phyloP scores from a whole-genome alignment of 2,888 invertebrate genomes.

The Stenodera caucasica region DNA sequence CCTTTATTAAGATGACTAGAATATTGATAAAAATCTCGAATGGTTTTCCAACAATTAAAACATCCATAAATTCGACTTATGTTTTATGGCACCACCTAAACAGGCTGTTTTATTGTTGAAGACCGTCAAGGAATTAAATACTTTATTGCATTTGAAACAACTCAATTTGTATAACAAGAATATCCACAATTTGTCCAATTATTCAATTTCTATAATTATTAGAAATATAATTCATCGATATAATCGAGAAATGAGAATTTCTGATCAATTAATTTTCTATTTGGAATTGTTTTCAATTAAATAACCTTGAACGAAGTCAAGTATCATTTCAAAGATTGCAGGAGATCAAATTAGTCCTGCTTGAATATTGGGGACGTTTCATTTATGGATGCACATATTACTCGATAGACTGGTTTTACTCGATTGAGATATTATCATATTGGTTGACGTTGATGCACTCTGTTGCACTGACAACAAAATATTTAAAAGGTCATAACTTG shows the following conservation, averaged over 20 bases:
- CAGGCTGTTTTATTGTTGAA: conserved; percentile 16
- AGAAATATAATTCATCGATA: too few relatives aligned
- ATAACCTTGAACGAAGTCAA: background rate
- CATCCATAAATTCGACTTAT: conserved; percentile 17
- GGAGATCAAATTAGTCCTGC: conserved; percentile 35
- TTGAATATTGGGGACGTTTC: conserved; percentile 26
- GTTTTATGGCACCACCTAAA: conserved; percentile 21
- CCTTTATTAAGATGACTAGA: too few relatives aligned
- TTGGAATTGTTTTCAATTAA: background rate
- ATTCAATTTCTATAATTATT: background rate
- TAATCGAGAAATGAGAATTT: background rate
- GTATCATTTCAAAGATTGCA: conserved; percentile 23
- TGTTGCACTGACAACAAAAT: conserved; percentile 32
- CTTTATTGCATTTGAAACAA: conserved; percentile 20
- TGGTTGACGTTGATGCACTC: conserved; percentile 38
- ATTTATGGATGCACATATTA: conserved; percentile 34
- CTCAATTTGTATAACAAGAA: conserved; percentile 20
- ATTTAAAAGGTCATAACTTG: conserved; percentile 21
- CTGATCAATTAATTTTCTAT: background rate
- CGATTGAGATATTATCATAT: conserved; percentile 44
- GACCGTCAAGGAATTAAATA: conserved; percentile 14
- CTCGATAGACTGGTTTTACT: conserved; percentile 42
- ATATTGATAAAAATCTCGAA: conserved; percentile 14
- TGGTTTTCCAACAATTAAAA: conserved; percentile 22
- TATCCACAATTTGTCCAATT: conserved; percentile 13